Evolutionary conservation across 2,113 vertebrate species (phyloP).

Genomic region (Callithrix jacchus): DNA sequence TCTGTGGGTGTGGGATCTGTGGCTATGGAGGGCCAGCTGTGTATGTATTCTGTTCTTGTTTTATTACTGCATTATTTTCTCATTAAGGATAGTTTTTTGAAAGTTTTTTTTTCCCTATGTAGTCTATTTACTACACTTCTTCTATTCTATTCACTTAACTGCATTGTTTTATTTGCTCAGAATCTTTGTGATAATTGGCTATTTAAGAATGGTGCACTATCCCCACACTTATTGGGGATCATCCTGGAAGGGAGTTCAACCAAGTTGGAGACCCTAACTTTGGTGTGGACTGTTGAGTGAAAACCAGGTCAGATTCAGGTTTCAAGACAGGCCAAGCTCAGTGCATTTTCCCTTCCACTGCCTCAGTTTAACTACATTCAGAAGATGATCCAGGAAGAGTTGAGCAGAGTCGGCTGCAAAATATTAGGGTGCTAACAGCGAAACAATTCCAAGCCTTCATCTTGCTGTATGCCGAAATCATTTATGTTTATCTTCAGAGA

Average conservation of each 20-base stretch:
- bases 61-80: background rate
- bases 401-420: background rate
- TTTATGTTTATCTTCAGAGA: constrained; percentile 63
- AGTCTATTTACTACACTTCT: background rate
- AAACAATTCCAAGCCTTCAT: background rate
- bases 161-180: background rate
- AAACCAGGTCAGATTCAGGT: too few relatives aligned
- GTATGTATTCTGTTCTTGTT: background rate
- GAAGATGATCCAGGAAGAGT: background rate
- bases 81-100: background rate
- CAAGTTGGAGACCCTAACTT: background rate
- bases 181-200: constrained; percentile 9
- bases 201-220: background rate
- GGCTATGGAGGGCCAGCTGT: background rate
- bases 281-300: too few relatives aligned
- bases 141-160: background rate
- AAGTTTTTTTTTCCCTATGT: background rate
- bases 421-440: background rate
- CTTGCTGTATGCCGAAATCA: constrained; percentile 61
- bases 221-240: background rate
- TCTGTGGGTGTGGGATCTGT: background rate
- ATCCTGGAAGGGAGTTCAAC: background rate
- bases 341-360: background rate
- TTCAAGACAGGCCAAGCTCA: background rate
- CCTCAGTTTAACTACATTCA: constrained; percentile 42